Evolutionary conservation across 2,113 vertebrate genomes (phyloP), one percentile per base, ranked within the genome.

Genomic region (Mus pahari): DNA sequence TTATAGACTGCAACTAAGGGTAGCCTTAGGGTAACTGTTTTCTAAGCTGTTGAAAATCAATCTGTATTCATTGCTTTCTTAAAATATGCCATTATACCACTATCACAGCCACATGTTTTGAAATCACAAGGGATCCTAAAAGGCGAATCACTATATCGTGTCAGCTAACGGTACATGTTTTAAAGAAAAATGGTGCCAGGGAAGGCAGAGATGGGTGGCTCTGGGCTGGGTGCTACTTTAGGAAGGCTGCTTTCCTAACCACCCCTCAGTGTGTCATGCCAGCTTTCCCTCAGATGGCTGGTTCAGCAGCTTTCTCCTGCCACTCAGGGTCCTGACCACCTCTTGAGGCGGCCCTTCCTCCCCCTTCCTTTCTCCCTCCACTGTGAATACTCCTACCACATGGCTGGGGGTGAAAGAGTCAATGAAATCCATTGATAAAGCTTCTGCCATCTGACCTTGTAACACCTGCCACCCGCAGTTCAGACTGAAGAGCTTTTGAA

Each of bases 61-160:
- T 95, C 89, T 68, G 62, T 86, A 66, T 70, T 97, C 73, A 94
- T 96, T 48, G 71, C 68, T 88, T 93, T 96, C 48, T 90, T 97
- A 92, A 86, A 92, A 28, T 88, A 48, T 89, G 26, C 58, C 20
- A 55, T 89, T 92, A 60, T 77, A 48, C 74, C 73, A 81, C 53
- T 82, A 77, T 81, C 17, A n/a, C n/a, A 39, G 9, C 17, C 36
- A 71, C 70, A 71, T 87, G 5, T 95, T 94, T 96, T 89, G 81
- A 97, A 95, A 58, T 92, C 78, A 16, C n/a, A 79, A 94, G 68
- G 58, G 86, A 68, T 78, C 39, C 50, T 83, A 84, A 95, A 93
- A 93, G 55, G 55, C 14, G 64, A 70, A 68, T 84, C 50, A 79
- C 4, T 79, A 20, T 83, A 45, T 94, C 53, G 89, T 94, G 31